Evolutionary conservation across 2,888 invertebrate genomes (phyloP), one percentile per base, ranked within the genome.

Genomic region (Watsonalla cultraria): DNA sequence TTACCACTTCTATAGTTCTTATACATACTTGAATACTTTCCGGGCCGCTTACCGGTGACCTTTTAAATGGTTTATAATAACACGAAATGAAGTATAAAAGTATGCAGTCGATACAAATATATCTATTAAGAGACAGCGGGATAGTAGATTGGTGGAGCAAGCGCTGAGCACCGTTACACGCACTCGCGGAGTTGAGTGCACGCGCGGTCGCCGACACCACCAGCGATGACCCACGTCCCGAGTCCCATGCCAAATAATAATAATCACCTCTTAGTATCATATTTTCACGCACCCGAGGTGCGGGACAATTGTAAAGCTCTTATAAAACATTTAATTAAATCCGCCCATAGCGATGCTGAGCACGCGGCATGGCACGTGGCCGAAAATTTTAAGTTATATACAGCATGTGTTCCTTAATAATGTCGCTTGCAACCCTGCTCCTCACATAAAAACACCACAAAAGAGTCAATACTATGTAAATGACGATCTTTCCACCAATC

Each of bases 121-220:
- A 55, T 57, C 58, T 64, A 59, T 69, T 4, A 24, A 24, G 24
- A 24, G 24, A 24, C 56, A 65, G 65, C 67, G 66, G 64, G 64
- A 63, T 74, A 64, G 66, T 66, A 60, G 72, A 75, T 68, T 75
- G 71, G 76, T 71, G 72, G 66, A 72, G 77, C 70, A 66, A 76
- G 74, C 78, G 71, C 71, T 65, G 72, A 77, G 76, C 83, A 85
- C 86, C 85, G 86, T 89, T 88, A 87, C 78, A 80, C 82, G 84
- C 77, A 83, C 82, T 82, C 74, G 76, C 72, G 64, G 82, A 84
- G 87, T 86, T 86, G 86, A 90, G 80, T 86, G 88, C 86, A 82
- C 88, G 83, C 75, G 78, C 86, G 90, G 90, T 88, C 89, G 90
- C 82, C 88, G 89, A 90, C 90, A 74, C 80, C 76, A 70, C 65